phyloP scores from a whole-genome alignment of 2,797 vertebrate genomes.

The Acanthurus lineatus region DNA sequence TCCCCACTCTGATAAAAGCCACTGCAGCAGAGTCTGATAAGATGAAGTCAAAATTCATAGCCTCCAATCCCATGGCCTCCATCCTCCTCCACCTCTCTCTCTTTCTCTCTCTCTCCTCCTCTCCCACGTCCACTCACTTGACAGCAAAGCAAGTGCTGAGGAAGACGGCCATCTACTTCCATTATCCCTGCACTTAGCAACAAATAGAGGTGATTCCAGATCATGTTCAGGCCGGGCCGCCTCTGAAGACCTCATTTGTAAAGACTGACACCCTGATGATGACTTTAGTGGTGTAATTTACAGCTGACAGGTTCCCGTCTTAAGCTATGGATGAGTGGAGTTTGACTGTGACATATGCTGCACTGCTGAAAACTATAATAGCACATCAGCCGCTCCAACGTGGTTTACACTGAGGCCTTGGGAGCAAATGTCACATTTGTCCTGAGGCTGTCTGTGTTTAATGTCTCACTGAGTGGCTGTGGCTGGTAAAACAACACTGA shows the following conservation, averaged over 20 bases:
- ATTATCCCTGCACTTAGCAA: constrained; percentile 58
- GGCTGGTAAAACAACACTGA: not conserved
- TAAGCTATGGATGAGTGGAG: constrained; percentile 24
- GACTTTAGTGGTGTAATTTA: constrained; percentile 60
- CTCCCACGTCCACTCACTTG: not conserved
- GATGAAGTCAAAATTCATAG: constrained; percentile 37
- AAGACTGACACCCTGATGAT: constrained; percentile 44
- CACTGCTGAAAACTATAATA: constrained; percentile 48
- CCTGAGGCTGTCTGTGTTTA: constrained; percentile 21
- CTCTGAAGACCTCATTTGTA: constrained; percentile 61
- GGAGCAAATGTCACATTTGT: constrained; percentile 41
- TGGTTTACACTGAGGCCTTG: constrained; percentile 41
- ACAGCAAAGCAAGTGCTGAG: constrained; percentile 9
- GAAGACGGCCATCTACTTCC: constrained; percentile 47
- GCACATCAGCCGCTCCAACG: constrained; percentile 12
- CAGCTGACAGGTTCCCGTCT: constrained; percentile 24
- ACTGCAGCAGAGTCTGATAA: constrained; percentile 14
- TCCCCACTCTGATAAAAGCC: constrained; percentile 28
- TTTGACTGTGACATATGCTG: constrained; percentile 27
- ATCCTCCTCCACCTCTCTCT: not conserved
- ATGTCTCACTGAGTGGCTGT: constrained; percentile 26
- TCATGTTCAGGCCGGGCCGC: constrained; percentile 16
- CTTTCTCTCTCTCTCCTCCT: not conserved
- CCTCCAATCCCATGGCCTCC: constrained; percentile 12
- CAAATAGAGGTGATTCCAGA: constrained; percentile 58